Base-by-base conservation (phyloP, 2,888 invertebrate species). In the Sipunculus nudus region DNA sequence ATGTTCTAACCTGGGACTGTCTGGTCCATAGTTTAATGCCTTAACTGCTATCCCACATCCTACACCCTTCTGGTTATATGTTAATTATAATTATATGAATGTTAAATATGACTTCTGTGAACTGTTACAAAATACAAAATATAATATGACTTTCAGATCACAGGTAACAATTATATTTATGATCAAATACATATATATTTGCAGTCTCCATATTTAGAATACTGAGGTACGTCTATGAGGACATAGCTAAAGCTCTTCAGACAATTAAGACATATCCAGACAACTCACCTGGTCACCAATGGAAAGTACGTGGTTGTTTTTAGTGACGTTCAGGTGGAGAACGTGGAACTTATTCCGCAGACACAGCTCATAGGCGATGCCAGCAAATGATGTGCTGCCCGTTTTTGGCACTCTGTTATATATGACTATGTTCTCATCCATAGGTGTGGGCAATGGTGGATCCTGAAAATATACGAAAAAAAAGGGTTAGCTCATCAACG, bases 321-420 rank as follows among this genome's bases (percentile, higher is more conserved):
- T 93, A 1, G 96, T 94, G 55, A 96, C 91, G 84, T 99, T 99
- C 71, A 99, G 91, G 86, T 99, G 98, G 73, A 98, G 86, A 39
- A 93, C 92, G 84, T 91, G 90, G 81, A 90, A 93, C 71, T 88
- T 88, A 80, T 88, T 90, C 53, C 68, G 76, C 78, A 89, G 89
- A 83, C 93, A 94, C 63, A 94, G 85, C 83, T 93, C 93, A 78
- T 95, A 94, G 0, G 92, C 92, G 61, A 94, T 89, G 61, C 94
- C 94, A 67, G 94, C 94, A 81, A 97, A 94, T 85, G 95, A 95
- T 8, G 97, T 97, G 23, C 96, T 96, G 19, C 94, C 97, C 32
- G 97, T 97, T 86, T 97, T 97, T 8, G 97, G 97, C 59, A 97
- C 95, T 76, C 97, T 88, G 84, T 97, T 97, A 84, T 97, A 97